A percentile compares a stretch with the other conserved stretches of the same genome.
These are phyloP conservation scores for Carterocephalus palaemon DNA, from an alignment of 2,888 invertebrate genomes.

Conservation along the genomic window DNA sequence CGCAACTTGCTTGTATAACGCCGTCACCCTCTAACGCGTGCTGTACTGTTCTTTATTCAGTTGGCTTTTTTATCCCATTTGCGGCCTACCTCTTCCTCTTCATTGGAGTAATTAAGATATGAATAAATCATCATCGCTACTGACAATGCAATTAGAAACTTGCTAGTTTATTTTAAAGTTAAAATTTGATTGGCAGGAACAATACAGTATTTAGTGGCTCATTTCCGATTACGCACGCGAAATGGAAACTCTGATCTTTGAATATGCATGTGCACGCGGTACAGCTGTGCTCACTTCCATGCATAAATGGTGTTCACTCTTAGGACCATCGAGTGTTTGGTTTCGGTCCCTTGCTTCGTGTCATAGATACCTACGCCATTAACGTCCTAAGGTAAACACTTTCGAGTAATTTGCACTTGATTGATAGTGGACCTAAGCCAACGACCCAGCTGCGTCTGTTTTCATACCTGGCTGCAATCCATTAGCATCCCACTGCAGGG, in stretches of 20 bases:
- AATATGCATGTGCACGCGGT: slow-evolving; percentile 65
- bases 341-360: slow-evolving; percentile 7
- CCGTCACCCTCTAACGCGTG: slow-evolving; percentile 63
- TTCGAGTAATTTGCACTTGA: slow-evolving; percentile 27
- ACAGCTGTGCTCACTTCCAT: slow-evolving; percentile 46
- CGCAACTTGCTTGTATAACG: slow-evolving; percentile 45
- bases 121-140: slow-evolving; percentile 56
- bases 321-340: slow-evolving; percentile 27
- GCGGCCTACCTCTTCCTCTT: slow-evolving; percentile 58
- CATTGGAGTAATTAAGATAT: slow-evolving; percentile 57
- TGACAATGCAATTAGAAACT: slow-evolving; percentile 36
- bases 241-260: slow-evolving; percentile 73
- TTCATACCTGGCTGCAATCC: not conserved
- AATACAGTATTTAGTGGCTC: slow-evolving; percentile 44
- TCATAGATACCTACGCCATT: slow-evolving; percentile 44
- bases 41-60: slow-evolving; percentile 43
- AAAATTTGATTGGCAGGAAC: slow-evolving; percentile 43
- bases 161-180: slow-evolving; percentile 42
- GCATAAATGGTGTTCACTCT: slow-evolving; percentile 37
- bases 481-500: too few species aligned
- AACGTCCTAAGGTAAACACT: slow-evolving; percentile 42
- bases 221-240: slow-evolving; percentile 72
- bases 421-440: slow-evolving; percentile 32
- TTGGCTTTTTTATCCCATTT: slow-evolving; percentile 48
- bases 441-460: not conserved